Base-by-base conservation (phyloP, 2,113 vertebrate species). In the Saccopteryx bilineata region DNA sequence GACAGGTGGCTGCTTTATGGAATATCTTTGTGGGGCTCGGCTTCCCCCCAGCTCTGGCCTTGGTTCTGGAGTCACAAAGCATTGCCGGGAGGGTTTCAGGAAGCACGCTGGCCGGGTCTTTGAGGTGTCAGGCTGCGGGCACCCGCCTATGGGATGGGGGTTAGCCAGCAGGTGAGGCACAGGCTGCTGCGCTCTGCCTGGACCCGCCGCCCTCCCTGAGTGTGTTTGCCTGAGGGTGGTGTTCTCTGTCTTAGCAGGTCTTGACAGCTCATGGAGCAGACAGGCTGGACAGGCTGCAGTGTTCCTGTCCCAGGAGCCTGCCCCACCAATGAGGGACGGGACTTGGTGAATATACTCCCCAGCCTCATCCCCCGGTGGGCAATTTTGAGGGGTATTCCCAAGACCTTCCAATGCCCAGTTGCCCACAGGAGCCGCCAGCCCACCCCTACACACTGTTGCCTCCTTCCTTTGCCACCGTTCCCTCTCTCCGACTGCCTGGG, bases 261-360 rank as follows among this genome's bases (percentile, higher is more conserved):
- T 65, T 21, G 28, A 91, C 15, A 58, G 31, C 13, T 19, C n/a
- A 1, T 0, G 28, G 48, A 84, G 24, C 76, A 54, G n/a, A 12
- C 15, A 28, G 82, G n/a, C 52, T 48, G 74, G 75, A 7, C 2
- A 21, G 46, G 24, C 66, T 31, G 76, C 68, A 61, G 71, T 9
- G 8, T 50, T 81, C 0, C 0, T 17, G 18, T 46, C 5, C 31
- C 12, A 14, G 31, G 17, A 65, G n/a, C 8, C 14, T 19, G 7
- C 69, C 5, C 4, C 68, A 21, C 39, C 9, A 58, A 8, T 33
- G 50, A 76, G 28, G 12, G 24, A 7, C 28, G 26, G 80, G 52
- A 65, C 11, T 1, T 33, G 60, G n/a, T 33, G 10, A 31, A 28
- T 72, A 23, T 71, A 91, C 4, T 24, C n/a, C 61, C 19, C 72